Conservation (phyloP, 2,113 vertebrate species). For the Pomatorhinus ruficollis region DNA sequence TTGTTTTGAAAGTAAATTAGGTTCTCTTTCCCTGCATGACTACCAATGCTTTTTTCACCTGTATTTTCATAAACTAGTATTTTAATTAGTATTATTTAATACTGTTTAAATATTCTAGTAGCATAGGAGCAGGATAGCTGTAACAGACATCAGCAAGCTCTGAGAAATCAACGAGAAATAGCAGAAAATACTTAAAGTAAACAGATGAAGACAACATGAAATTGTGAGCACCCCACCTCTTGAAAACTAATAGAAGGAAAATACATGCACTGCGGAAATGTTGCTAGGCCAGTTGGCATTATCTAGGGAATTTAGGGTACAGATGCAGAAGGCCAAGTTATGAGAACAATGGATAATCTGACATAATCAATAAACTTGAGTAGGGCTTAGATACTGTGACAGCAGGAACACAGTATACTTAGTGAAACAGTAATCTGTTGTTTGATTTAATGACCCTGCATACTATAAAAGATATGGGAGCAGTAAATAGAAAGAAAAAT, state of each 20-base stretch:
- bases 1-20: slow-evolving; percentile 10
- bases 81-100: not conserved
- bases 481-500: not conserved
- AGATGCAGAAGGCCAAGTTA: not conserved
- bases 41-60: not conserved
- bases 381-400: not conserved
- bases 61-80: not conserved
- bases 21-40: not conserved
- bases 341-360: not conserved
- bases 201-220: not conserved
- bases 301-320: not conserved
- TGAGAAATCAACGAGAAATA: not conserved
- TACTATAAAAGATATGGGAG: not conserved
- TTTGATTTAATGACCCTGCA: not conserved
- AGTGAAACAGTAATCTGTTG: not conserved
- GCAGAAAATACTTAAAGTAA: not conserved
- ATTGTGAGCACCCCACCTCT: not conserved
- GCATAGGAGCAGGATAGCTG: not conserved
- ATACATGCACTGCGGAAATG: not conserved
- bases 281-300: not conserved
- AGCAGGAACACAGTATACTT: not conserved
- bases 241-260: not conserved
- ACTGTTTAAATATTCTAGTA: not conserved
- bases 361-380: not conserved
- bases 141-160: not conserved